Evolutionary conservation across 1,140 invertebrate genomes (phyloP).

Genomic region (Drosophila persimilis): DNA sequence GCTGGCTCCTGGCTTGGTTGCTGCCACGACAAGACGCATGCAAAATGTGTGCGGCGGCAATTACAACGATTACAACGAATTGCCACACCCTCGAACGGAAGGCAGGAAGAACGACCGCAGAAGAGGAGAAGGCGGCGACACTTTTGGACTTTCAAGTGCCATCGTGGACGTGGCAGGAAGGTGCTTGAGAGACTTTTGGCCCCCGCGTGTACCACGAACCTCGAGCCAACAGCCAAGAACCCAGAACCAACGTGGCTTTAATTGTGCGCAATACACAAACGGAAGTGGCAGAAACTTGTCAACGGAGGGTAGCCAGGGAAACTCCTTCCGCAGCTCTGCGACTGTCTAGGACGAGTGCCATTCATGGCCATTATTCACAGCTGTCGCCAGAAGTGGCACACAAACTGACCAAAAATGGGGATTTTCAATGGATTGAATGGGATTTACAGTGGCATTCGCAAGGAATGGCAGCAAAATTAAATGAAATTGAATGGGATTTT

Average conservation of each 20-base stretch:
- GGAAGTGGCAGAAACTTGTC: slow-evolving; percentile 70
- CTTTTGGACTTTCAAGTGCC: slow-evolving; percentile 50
- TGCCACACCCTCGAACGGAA: slow-evolving; percentile 16
- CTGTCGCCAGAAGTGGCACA: slow-evolving; percentile 65
- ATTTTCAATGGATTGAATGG: slow-evolving; percentile 38
- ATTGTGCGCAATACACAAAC: slow-evolving; percentile 58
- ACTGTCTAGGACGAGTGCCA: slow-evolving; percentile 9
- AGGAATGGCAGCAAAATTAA: slow-evolving; percentile 15
- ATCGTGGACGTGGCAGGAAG: slow-evolving; percentile 6
- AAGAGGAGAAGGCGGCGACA: slow-evolving; percentile 43
- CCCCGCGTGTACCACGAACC: neutral
- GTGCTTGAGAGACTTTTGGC: slow-evolving; percentile 24
- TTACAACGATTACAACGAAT: slow-evolving; percentile 42
- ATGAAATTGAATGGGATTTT: slow-evolving; percentile 26
- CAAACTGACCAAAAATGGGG: slow-evolving; percentile 17
- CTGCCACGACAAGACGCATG: slow-evolving; percentile 29
- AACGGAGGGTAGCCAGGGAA: slow-evolving; percentile 43
- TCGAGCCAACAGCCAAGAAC: neutral
- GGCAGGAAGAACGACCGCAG: slow-evolving; percentile 16
- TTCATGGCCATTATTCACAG: slow-evolving; percentile 71
- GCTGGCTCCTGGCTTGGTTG: no score
- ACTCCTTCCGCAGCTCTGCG: slow-evolving; percentile 4
- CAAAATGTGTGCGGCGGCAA: slow-evolving; percentile 35
- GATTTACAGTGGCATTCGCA: slow-evolving; percentile 35
- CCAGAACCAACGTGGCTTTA: slow-evolving; percentile 58